Percentiles rank a stretch among this genome's conserved stretches.
These are phyloP conservation scores for Sciurus vulgaris DNA, from an alignment of 2,797 vertebrate species.

Conservation along the genomic window DNA sequence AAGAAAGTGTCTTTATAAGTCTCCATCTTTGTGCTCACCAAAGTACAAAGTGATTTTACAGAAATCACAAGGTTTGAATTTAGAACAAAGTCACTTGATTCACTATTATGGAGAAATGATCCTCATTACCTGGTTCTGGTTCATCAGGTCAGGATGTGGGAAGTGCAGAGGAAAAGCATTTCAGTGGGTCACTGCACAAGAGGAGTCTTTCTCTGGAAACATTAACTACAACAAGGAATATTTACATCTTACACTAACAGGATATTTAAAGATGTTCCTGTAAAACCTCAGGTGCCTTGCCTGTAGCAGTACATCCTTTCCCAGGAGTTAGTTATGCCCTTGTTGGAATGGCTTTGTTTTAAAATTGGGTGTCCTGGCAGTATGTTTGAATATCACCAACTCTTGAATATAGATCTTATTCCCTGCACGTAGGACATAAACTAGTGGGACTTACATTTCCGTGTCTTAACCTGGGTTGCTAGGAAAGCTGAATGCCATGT, in stretches of 20 bases:
- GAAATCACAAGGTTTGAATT: background rate
- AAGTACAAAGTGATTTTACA: background rate
- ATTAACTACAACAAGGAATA: background rate
- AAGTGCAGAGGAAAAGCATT: background rate
- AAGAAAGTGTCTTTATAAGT: background rate
- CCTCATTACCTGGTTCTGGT: background rate
- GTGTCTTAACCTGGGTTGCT: accelerated
- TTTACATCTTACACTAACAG: background rate
- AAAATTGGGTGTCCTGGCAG: background rate
- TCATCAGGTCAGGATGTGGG: background rate
- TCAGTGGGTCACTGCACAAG: accelerated
- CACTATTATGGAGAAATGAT: background rate
- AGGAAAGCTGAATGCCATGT: background rate
- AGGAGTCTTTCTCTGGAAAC: background rate
- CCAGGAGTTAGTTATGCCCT: background rate
- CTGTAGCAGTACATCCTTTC: background rate
- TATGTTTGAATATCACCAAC: background rate
- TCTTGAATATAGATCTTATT: background rate
- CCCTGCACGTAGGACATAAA: background rate
- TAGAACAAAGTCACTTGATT: background rate
- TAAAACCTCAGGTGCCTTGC: too few relatives aligned
- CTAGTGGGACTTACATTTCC: background rate
- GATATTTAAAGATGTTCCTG: background rate
- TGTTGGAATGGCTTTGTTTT: background rate
- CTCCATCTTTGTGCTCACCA: background rate